Evolutionary conservation across 2,888 invertebrate species (phyloP).

Genomic region (Diachrysia chrysitis): DNA sequence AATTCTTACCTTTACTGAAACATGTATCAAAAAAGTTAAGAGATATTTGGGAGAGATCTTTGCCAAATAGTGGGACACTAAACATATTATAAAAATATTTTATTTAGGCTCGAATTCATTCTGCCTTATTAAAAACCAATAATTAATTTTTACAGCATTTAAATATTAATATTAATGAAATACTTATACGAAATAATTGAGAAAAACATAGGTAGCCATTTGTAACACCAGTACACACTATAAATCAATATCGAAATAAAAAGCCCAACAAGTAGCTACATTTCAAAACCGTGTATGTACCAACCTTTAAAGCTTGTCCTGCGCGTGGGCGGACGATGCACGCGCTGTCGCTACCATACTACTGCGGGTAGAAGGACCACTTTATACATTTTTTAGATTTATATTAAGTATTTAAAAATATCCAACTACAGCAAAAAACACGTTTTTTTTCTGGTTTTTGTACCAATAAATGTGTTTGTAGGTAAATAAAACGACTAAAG

Average conservation of each 20-base stretch:
- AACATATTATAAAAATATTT: no score
- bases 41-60: no score
- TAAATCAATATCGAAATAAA: slow-evolving; percentile 1
- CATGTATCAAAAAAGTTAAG: no score
- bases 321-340: slow-evolving; percentile 29
- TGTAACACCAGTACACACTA: background rate
- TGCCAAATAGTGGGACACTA: no score
- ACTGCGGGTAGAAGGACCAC: slow-evolving; percentile 11
- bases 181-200: background rate
- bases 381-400: no score
- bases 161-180: no score
- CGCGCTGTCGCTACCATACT: slow-evolving; percentile 15
- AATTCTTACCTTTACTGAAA: no score
- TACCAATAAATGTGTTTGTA: no score
- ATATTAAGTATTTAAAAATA: no score
- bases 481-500: no score
- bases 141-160: background rate
- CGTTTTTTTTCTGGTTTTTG: no score
- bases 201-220: background rate
- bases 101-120: background rate
- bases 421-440: no score
- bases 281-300: slow-evolving; percentile 22
- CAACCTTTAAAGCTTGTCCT: slow-evolving; percentile 21
- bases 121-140: background rate
- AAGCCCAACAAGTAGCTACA: slow-evolving; percentile 2